A percentile compares a stretch with the other conserved stretches of the same genome.
These are phyloP conservation scores for Protobothrops flavoviridis DNA, from an alignment of 2,113 vertebrate genomes.

Conservation along the genomic window DNA sequence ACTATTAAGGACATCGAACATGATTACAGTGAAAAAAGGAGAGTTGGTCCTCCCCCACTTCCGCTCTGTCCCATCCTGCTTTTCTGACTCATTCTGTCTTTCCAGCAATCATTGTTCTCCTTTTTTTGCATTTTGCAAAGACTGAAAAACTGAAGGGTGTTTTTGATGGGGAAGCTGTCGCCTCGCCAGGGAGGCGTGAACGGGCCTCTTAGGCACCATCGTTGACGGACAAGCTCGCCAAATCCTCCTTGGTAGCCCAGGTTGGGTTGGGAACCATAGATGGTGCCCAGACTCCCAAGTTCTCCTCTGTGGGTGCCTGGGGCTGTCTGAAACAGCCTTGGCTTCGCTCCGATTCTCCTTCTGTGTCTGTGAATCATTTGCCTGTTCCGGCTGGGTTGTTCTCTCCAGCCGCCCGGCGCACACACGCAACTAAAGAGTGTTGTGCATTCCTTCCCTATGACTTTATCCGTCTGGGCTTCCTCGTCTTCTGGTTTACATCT, in stretches of 20 bases:
- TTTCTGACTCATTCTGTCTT: slow-evolving; percentile 19
- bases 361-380: slow-evolving; percentile 17
- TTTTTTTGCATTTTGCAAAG: background rate
- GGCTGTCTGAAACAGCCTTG: background rate
- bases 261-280: background rate
- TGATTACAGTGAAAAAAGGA: background rate
- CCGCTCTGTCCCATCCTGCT: background rate
- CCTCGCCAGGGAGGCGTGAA: background rate
- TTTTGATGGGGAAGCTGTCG: too few relatives aligned
- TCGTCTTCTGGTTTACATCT: slow-evolving; percentile 20
- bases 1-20: background rate
- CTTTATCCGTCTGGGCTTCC: slow-evolving; percentile 22
- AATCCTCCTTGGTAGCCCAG: background rate
- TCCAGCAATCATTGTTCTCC: background rate
- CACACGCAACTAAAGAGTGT: background rate
- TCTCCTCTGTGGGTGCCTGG: background rate
- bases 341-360: background rate
- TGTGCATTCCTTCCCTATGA: slow-evolving; percentile 27
- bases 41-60: background rate
- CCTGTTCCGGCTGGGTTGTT: slow-evolving; percentile 15
- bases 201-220: background rate
- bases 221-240: background rate
- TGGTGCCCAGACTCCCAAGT: background rate
- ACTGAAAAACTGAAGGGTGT: background rate
- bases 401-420: background rate